Conservation (phyloP, 92 coral and sea anemone genomes). For the Epizoanthus stellaris region DNA sequence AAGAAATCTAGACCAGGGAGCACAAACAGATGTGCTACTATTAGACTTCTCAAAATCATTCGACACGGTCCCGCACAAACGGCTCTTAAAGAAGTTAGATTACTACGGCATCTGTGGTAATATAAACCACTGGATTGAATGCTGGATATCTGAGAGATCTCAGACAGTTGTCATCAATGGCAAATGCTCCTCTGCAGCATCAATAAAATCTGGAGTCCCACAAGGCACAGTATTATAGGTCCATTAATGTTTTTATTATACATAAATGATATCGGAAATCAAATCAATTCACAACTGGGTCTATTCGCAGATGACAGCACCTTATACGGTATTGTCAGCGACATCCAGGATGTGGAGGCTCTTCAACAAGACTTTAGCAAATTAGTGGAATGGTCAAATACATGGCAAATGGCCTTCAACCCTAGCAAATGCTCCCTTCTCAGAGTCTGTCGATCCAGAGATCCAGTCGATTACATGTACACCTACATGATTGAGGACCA, state of each 20-base stretch:
- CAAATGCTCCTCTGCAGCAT: too few relatives aligned
- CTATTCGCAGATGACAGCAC: conserved; percentile 4
- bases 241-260: neutral
- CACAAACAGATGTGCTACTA: too few relatives aligned
- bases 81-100: too few relatives aligned
- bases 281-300: neutral
- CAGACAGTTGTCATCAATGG: too few relatives aligned
- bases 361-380: neutral
- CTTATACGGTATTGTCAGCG: neutral
- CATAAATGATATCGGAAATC: neutral
- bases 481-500: neutral
- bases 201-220: neutral
- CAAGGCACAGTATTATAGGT: neutral
- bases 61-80: too few relatives aligned
- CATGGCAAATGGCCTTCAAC: conserved; percentile 9
- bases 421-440: conserved; percentile 6
- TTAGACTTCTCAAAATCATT: too few relatives aligned
- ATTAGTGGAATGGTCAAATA: conserved; percentile 3
- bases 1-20: too few relatives aligned
- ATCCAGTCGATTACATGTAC: neutral
- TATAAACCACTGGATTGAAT: too few relatives aligned
- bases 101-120: too few relatives aligned
- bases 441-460: neutral
- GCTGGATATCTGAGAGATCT: too few relatives aligned
- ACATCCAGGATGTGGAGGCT: too few relatives aligned